Conservation (phyloP, 1,140 invertebrate genomes). For the Sminthurinus signatus region DNA sequence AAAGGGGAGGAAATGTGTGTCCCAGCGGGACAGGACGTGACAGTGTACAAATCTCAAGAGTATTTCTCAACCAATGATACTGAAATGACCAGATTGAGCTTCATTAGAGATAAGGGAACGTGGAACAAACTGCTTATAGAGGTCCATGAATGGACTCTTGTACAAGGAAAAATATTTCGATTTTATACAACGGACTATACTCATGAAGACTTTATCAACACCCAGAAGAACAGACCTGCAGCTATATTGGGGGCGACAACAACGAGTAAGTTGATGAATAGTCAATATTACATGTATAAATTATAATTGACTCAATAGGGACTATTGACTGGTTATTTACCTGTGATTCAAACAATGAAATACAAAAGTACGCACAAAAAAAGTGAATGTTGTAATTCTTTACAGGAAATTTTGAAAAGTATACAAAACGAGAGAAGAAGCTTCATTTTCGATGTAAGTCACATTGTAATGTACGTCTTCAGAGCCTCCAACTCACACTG, state of each 20-base stretch:
- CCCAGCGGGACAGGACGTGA: constrained; percentile 17
- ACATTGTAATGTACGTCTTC: constrained; percentile 17
- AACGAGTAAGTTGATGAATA: neutral
- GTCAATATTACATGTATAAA: too few species aligned
- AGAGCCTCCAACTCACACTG: constrained; percentile 20
- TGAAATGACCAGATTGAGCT: constrained; percentile 18
- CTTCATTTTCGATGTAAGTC: constrained; percentile 19
- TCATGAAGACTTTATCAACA: neutral
- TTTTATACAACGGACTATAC: constrained; percentile 5
- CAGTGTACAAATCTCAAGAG: constrained; percentile 11
- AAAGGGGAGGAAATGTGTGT: constrained; percentile 20
- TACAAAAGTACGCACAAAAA: neutral
- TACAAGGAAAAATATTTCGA: constrained; percentile 20
- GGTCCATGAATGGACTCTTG: constrained; percentile 23
- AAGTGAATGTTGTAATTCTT: neutral
- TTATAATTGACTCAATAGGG: too few species aligned
- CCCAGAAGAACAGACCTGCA: neutral
- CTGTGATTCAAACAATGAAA: too few species aligned
- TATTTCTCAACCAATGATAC: constrained; percentile 13
- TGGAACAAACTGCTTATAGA: constrained; percentile 17
- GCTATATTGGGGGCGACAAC: constrained; percentile 1
- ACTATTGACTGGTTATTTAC: too few species aligned
- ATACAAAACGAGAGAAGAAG: constrained; percentile 37
- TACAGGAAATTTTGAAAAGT: constrained; percentile 39
- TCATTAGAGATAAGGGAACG: constrained; percentile 3